These are phyloP conservation scores for mouse (Mus musculus) DNA, from an alignment of 2,113 vertebrate genomes.

Conservation along the genomic window GRCm39 chr19:9068501-9069000, in stretches of 20 bases:
- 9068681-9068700: not conserved
- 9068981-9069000: not conserved
- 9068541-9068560: not conserved
- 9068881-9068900: too few relatives aligned
- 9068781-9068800: not conserved
- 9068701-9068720: not conserved
- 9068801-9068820: not conserved
- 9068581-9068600: not conserved
- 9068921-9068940: not conserved
- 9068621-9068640: not conserved
- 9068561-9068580: not conserved
- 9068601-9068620: not conserved
- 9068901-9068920: not conserved
- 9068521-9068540: not conserved
- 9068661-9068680: not conserved
- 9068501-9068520: not conserved
- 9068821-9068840: not conserved
- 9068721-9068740: not conserved
- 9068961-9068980: too few relatives aligned
- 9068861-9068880: not conserved
- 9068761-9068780: not conserved
- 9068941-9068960: too few relatives aligned
- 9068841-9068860: not conserved
- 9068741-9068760: not conserved
- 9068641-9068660: not conserved